Evolutionary conservation across 2,797 vertebrate species (phyloP).

Genomic region (Rhadinocentrus ornatus): DNA sequence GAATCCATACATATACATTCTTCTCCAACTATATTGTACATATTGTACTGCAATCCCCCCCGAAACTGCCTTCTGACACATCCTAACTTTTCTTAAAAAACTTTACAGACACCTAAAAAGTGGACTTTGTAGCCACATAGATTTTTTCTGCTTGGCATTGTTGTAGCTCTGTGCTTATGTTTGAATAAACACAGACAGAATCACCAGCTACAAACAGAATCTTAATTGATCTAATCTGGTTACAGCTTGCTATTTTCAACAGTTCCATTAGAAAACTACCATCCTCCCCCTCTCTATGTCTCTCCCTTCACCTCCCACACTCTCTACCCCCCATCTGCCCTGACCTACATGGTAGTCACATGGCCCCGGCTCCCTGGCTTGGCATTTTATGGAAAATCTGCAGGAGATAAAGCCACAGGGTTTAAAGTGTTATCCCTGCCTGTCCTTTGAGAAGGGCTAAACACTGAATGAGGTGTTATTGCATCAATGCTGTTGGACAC

Average conservation of each 20-base stretch:
- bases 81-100: constrained; percentile 29
- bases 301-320: constrained; percentile 66
- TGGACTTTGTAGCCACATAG: constrained; percentile 7
- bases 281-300: constrained; percentile 54
- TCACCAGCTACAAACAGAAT: constrained; percentile 72
- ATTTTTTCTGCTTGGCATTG: constrained; percentile 19
- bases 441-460: constrained; percentile 83
- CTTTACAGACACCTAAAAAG: constrained; percentile 24
- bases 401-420: constrained; percentile 84
- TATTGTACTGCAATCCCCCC: not conserved
- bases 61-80: constrained; percentile 6
- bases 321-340: constrained; percentile 78
- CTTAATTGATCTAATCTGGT: constrained; percentile 86
- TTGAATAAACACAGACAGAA: constrained; percentile 43
- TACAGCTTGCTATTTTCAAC: constrained; percentile 85
- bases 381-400: constrained; percentile 87
- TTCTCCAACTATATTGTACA: no score
- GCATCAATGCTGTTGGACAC: constrained; percentile 80
- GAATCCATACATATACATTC: not conserved
- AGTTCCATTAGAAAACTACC: constrained; percentile 77
- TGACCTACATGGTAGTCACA: constrained; percentile 88
- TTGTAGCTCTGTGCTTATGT: constrained; percentile 9
- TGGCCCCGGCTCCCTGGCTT: constrained; percentile 80
- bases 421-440: constrained; percentile 83
- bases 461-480: constrained; percentile 83